Conservation (phyloP, 2,113 vertebrate genomes). For the Leptocoma aspasia region DNA sequence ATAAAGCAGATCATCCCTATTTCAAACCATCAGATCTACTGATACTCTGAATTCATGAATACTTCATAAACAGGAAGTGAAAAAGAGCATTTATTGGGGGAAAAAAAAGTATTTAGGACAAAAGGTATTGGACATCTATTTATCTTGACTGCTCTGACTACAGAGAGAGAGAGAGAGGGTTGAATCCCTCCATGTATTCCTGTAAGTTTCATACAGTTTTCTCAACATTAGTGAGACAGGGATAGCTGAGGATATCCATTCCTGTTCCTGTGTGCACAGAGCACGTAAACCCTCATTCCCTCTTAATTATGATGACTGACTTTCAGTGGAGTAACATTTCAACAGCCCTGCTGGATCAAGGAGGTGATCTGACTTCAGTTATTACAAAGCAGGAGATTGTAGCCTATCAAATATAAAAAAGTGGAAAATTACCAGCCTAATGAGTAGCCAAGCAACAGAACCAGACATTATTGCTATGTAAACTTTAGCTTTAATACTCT, state of each 20-base stretch:
- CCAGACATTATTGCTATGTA: not conserved
- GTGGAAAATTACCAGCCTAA: not conserved
- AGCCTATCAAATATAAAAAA: not conserved
- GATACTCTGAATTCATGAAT: not conserved
- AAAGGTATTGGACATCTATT: not conserved
- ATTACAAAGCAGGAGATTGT: not conserved
- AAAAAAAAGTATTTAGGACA: not conserved
- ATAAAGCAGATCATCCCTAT: not conserved
- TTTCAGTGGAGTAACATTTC: not conserved
- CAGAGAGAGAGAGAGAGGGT: not conserved
- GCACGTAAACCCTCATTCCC: not conserved
- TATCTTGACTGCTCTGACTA: not conserved
- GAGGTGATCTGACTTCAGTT: not conserved
- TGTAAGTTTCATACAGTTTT: not conserved
- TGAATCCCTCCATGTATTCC: not conserved
- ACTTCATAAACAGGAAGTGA: not conserved
- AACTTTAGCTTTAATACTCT: not conserved
- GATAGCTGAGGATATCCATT: not conserved
- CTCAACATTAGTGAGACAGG: not conserved
- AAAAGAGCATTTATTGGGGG: not conserved
- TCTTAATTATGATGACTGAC: not conserved
- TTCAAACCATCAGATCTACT: not conserved
- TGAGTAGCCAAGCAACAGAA: conserved; percentile 37
- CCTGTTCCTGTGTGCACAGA: not conserved
- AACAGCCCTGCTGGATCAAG: not conserved